phyloP scores from a whole-genome alignment of 2,797 vertebrate species.

The Varecia variegata region DNA sequence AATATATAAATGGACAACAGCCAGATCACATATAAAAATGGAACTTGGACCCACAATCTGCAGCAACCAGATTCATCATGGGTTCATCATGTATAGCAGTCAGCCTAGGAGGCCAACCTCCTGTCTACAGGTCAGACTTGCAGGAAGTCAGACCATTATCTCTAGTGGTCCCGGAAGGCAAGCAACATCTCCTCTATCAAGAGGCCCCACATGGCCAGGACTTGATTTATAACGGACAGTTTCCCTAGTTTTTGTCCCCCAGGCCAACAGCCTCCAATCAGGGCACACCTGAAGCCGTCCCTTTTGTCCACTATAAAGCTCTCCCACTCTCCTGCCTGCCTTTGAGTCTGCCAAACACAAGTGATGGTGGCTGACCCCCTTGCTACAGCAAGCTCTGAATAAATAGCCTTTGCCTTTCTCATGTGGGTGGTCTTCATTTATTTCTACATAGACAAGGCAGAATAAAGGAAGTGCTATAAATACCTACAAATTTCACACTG shows the following conservation, averaged over 20 bases:
- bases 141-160: not conserved
- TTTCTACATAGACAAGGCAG: not conserved
- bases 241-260: not conserved
- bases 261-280: not conserved
- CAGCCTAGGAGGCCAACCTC: not conserved
- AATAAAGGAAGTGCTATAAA: not conserved
- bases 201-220: not conserved
- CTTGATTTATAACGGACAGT: not conserved
- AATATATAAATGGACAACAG: not conserved
- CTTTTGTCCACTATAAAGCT: not conserved
- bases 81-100: too few species aligned
- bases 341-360: not conserved
- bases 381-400: not conserved
- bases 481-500: not conserved
- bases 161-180: not conserved
- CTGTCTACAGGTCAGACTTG: not conserved
- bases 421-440: not conserved
- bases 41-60: not conserved
- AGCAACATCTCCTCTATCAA: not conserved
- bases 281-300: not conserved
- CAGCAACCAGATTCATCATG: not conserved
- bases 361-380: not conserved
- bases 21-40: not conserved
- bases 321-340: not conserved
- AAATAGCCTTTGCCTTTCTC: not conserved